phyloP scores from a whole-genome alignment of 23 tunicate genomes.

The Aplidium turbinatum region DNA sequence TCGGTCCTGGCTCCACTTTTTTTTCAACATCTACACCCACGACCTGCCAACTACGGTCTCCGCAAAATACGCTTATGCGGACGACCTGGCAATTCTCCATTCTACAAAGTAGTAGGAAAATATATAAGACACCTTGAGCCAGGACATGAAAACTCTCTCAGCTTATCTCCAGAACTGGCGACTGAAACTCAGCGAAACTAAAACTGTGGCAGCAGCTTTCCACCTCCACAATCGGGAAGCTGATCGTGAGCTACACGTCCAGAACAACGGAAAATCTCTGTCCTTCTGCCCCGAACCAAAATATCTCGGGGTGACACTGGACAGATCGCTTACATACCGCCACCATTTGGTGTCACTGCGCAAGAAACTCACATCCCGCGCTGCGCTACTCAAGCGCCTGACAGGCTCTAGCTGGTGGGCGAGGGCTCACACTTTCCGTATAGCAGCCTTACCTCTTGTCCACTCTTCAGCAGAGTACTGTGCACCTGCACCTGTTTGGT shows the following conservation, averaged over 20 bases:
- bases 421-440: not conserved
- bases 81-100: too few relatives aligned
- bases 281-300: not conserved
- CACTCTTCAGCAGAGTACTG: slow-evolving; percentile 9
- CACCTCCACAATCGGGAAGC: not conserved
- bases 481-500: slow-evolving; percentile 29
- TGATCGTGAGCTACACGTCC: not conserved
- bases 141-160: too few relatives aligned
- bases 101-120: too few relatives aligned
- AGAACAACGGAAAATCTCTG: slow-evolving; percentile 3
- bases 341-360: slow-evolving; percentile 4
- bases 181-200: slow-evolving; percentile 12
- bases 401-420: slow-evolving; percentile 18
- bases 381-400: slow-evolving; percentile 1
- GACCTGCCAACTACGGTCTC: too few relatives aligned
- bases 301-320: slow-evolving; percentile 23
- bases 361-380: slow-evolving; percentile 11
- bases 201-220: slow-evolving; percentile 12
- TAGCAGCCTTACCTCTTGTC: not conserved
- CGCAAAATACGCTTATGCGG: too few relatives aligned
- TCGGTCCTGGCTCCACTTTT: too few relatives aligned
- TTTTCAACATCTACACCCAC: too few relatives aligned
- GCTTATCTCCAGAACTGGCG: too few relatives aligned
- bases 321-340: slow-evolving; percentile 16
- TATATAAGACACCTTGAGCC: too few relatives aligned